Percentiles rank a stretch among this genome's conserved stretches.
Evolutionary conservation across 2,888 invertebrate genomes (phyloP).

Genomic region (Eugnorisma glareosa): DNA sequence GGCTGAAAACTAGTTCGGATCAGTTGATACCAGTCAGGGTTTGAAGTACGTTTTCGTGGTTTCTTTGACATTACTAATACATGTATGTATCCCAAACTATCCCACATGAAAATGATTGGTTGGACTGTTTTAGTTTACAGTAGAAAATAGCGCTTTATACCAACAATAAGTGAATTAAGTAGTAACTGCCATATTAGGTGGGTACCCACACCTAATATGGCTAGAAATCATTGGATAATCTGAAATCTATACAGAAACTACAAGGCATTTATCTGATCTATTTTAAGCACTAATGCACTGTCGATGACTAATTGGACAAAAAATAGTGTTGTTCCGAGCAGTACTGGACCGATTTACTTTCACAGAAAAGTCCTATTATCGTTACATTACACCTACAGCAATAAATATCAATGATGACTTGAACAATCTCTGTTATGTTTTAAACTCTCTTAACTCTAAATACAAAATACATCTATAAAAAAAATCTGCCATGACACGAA

Average conservation of each 20-base stretch:
- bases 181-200: too few relatives aligned
- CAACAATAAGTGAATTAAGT: background rate
- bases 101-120: background rate
- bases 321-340: conserved; percentile 16
- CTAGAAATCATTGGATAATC: background rate
- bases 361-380: conserved; percentile 13
- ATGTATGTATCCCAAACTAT: background rate
- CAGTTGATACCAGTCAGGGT: conserved; percentile 33
- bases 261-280: conserved; percentile 12
- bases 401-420: conserved; percentile 25
- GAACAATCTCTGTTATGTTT: background rate
- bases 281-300: conserved; percentile 19
- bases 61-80: background rate
- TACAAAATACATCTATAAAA: background rate
- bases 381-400: background rate
- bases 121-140: background rate
- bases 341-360: conserved; percentile 28
- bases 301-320: conserved; percentile 46
- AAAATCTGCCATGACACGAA: conserved; percentile 22
- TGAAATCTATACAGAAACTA: conserved; percentile 18
- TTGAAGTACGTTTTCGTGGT: background rate
- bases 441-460: conserved; percentile 12
- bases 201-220: background rate
- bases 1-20: conserved; percentile 38
- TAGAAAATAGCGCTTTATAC: background rate